Evolutionary conservation across 2,113 vertebrate genomes (phyloP).

Genomic region (Jacana jacana): DNA sequence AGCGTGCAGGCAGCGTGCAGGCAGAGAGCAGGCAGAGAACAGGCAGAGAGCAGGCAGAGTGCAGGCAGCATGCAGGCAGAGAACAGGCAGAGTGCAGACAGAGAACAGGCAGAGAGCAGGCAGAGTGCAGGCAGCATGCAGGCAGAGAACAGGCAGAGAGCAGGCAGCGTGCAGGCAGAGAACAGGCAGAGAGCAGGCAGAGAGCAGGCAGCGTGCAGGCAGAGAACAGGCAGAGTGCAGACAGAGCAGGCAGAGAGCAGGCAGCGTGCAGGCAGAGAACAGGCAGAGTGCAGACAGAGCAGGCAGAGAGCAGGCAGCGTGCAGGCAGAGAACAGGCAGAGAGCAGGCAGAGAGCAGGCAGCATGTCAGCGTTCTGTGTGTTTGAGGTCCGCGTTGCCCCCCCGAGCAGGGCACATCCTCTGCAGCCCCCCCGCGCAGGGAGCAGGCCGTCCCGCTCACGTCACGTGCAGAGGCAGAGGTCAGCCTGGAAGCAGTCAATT

Average conservation of each 20-base stretch:
- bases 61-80: neutral
- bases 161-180: neutral
- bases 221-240: neutral
- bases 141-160: neutral
- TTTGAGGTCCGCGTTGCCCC: neutral
- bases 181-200: too few species aligned
- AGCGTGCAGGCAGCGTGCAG: neutral
- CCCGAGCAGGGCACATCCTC: neutral
- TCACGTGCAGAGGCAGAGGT: neutral
- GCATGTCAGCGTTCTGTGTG: too few species aligned
- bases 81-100: too few species aligned
- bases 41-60: too few species aligned
- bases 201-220: neutral
- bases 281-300: neutral
- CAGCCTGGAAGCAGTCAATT: neutral
- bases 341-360: neutral
- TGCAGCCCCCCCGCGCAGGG: accelerated
- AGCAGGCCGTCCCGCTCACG: accelerated
- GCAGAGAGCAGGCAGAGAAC: too few species aligned
- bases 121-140: neutral
- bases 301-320: neutral
- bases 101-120: too few species aligned
- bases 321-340: too few species aligned
- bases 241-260: neutral
- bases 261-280: neutral